A percentile compares a stretch with the other conserved stretches of the same genome.
Conservation (phyloP, 2,888 invertebrate species). For the Athetis lepigone region DNA sequence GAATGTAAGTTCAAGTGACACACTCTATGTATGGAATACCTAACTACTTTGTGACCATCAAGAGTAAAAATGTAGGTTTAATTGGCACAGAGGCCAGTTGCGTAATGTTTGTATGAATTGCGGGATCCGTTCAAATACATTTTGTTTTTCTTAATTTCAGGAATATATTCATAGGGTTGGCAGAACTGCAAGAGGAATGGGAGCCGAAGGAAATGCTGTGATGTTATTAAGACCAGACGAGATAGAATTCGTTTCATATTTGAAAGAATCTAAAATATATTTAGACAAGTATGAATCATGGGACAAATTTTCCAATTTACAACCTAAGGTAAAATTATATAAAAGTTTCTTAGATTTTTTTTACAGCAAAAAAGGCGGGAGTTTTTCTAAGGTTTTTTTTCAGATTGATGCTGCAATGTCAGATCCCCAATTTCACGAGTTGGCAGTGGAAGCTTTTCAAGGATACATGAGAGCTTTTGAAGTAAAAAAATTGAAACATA, state of each 20-base stretch:
- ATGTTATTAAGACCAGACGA: constrained; percentile 98
- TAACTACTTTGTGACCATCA: background rate
- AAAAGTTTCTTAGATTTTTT: too few species aligned
- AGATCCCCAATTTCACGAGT: constrained; percentile 96
- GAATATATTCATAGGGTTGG: constrained; percentile 99
- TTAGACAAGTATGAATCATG: constrained; percentile 94
- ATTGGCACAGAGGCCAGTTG: background rate
- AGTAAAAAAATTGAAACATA: constrained; percentile 97
- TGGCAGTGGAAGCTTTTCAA: constrained; percentile 98
- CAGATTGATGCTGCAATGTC: constrained; percentile 97
- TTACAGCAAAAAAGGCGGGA: too few species aligned
- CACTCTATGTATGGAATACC: background rate
- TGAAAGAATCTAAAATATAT: constrained; percentile 97
- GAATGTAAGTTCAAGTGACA: constrained; percentile 90
- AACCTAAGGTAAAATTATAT: constrained; percentile 76
- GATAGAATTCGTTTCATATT: constrained; percentile 96
- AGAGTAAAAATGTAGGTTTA: background rate
- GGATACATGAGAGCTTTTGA: constrained; percentile 98
- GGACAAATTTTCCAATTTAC: constrained; percentile 81
- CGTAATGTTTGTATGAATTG: background rate
- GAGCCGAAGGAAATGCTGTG: constrained; percentile 97
- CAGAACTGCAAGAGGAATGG: constrained; percentile 98
- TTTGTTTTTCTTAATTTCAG: constrained; percentile 81
- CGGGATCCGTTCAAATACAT: background rate
- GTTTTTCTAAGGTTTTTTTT: too few species aligned